phyloP scores from a whole-genome alignment of 2,888 invertebrate species.

The Diabrotica balteata region DNA sequence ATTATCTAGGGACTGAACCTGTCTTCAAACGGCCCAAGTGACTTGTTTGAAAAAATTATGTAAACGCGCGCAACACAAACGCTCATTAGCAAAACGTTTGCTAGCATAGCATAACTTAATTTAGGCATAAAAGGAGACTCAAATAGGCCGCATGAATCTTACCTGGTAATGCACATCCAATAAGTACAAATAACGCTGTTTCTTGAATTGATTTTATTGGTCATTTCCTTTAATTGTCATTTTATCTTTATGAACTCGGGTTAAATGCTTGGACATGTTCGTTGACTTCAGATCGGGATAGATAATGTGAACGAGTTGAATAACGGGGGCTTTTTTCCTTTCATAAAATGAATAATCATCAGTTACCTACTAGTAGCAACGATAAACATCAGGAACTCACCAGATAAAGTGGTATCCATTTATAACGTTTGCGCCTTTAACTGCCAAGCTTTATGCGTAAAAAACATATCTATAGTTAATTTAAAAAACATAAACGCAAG shows the following conservation, averaged over 20 bases:
- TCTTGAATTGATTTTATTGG: conserved; percentile 41
- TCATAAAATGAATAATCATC: not conserved
- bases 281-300: conserved; percentile 25
- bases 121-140: conserved; percentile 38
- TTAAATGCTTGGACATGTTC: conserved; percentile 28
- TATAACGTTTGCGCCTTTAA: too few relatives aligned
- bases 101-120: conserved; percentile 40
- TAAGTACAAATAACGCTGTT: conserved; percentile 39
- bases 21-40: conserved; percentile 19
- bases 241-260: conserved; percentile 29
- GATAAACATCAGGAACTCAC: too few relatives aligned
- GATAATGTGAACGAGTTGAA: conserved; percentile 9
- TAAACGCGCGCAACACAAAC: conserved; percentile 28
- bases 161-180: conserved; percentile 35
- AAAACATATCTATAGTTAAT: too few relatives aligned
- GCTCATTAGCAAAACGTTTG: conserved; percentile 32
- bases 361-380: too few relatives aligned
- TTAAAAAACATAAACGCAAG: too few relatives aligned
- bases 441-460: too few relatives aligned
- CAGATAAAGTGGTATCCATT: too few relatives aligned
- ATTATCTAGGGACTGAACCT: conserved; percentile 28
- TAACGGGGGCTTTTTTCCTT: conserved; percentile 1
- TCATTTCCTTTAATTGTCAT: conserved; percentile 35
- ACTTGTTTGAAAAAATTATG: conserved; percentile 28
- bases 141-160: conserved; percentile 37